Base-by-base conservation (phyloP, 2,797 vertebrate genomes). In the Tamandua tetradactyla region DNA sequence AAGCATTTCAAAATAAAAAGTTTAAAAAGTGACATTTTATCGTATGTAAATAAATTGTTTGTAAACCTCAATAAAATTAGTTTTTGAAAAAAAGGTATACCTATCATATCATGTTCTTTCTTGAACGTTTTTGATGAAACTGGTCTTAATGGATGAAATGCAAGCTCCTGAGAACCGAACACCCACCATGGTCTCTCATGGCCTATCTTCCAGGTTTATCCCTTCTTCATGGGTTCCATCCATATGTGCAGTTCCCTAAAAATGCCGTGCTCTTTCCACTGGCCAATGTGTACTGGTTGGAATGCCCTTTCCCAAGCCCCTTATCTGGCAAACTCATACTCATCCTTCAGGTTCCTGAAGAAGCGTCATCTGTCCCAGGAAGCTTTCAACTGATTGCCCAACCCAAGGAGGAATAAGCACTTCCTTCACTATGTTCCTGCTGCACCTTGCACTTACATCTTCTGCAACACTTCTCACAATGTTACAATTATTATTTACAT, bases 121-220 rank as follows among this genome's bases (percentile, higher is more conserved):
- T 27, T 61, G 75, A 94, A 94, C 22, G 84, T 95, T 80, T n/a
- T 37, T 86, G 69, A 44, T 49, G 64, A 57, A 71, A 85, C 55
- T 37, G 3, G 37, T 37, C 9, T 66, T 17, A 74, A n/a, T n/a
- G 18, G 47, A 52, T 37, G 76, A 87, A 91, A 83, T 3, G 20
- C 23, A 74, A 74, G 79, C 42, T 72, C 76, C 40, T 40, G 35
- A 90, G n/a, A 76, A n/a, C 6, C 22, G 23, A 40, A 11, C 32
- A 52, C 15, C 27, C 23, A 32, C 35, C 7, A 8, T 23, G 52
- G 47, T 66, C 57, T 22, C 47, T 37, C 44, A 23, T 15, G 12
- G 79, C 52, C 57, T 35, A 40, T 10, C 42, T 66, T 55, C 57
- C 30, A 69, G 49, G 68, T 35, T 81, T 27, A 30, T 22, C 55